Percentiles rank a stretch among this genome's conserved stretches.
Evolutionary conservation across 2,113 vertebrate genomes (phyloP).

Genomic region (Neodontobutis hainanensis): DNA sequence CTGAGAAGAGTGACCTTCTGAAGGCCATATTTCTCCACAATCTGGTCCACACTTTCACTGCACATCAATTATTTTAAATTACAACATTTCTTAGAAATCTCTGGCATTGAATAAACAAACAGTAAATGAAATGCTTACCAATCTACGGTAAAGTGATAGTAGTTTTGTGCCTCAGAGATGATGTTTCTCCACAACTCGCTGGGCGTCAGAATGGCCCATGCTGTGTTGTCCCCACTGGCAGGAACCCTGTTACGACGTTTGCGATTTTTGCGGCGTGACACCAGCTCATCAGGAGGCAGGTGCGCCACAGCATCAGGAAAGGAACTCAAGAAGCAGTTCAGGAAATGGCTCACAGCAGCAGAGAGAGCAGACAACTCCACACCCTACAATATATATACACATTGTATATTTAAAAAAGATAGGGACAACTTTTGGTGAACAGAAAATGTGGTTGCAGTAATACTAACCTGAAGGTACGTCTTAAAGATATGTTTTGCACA

Average conservation of each 20-base stretch:
- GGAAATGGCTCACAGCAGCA: slow-evolving; percentile 96
- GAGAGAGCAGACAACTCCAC: slow-evolving; percentile 96
- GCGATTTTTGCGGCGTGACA: slow-evolving; percentile 94
- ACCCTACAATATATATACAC: slow-evolving; percentile 72
- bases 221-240: slow-evolving; percentile 89
- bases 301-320: slow-evolving; percentile 94
- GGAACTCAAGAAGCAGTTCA: slow-evolving; percentile 97
- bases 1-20: slow-evolving; percentile 94
- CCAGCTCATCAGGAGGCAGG: slow-evolving; percentile 91
- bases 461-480: slow-evolving; percentile 94
- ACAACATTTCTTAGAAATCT: neutral
- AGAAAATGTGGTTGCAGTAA: neutral
- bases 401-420: neutral
- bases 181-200: slow-evolving; percentile 96
- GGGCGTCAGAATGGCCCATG: slow-evolving; percentile 94
- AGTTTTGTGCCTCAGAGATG: slow-evolving; percentile 87
- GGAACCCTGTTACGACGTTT: slow-evolving; percentile 90
- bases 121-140: slow-evolving; percentile 78
- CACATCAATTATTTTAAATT: slow-evolving; percentile 8
- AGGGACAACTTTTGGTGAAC: neutral
- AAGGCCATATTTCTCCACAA: slow-evolving; percentile 89
- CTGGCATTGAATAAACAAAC: neutral
- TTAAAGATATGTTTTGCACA: slow-evolving; percentile 99
- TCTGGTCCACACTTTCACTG: slow-evolving; percentile 94
- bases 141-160: slow-evolving; percentile 89